Evolutionary conservation across 2,113 vertebrate species (phyloP).

Genomic region (Cygnus atratus): DNA sequence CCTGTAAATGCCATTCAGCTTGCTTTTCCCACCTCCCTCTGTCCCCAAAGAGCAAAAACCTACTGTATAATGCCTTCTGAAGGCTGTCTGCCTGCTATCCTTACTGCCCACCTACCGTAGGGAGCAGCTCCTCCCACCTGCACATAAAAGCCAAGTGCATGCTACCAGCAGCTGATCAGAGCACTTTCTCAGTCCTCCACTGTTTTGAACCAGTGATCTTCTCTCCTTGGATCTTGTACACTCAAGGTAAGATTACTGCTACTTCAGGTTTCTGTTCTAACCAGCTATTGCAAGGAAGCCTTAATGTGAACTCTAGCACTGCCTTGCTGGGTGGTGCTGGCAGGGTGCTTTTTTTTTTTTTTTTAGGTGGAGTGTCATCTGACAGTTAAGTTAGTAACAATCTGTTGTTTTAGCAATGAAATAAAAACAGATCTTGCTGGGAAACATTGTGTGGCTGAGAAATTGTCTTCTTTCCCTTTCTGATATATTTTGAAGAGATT

Average conservation of each 20-base stretch:
- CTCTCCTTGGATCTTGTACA: slow-evolving; percentile 73
- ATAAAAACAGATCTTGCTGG: slow-evolving; percentile 71
- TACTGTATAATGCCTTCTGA: slow-evolving; percentile 64
- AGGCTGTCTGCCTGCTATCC: slow-evolving; percentile 62
- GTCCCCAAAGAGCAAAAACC: slow-evolving; percentile 63
- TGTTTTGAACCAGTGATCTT: slow-evolving; percentile 77
- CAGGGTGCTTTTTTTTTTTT: background rate
- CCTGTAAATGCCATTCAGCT: background rate
- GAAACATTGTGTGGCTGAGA: slow-evolving; percentile 62
- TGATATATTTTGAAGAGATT: slow-evolving; percentile 10
- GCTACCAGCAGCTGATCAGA: slow-evolving; percentile 81
- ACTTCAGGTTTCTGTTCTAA: slow-evolving; percentile 51
- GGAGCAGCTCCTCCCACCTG: slow-evolving; percentile 90
- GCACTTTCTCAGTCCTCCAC: slow-evolving; percentile 78
- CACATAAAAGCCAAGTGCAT: slow-evolving; percentile 93
- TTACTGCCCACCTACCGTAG: slow-evolving; percentile 83
- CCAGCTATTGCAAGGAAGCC: slow-evolving; percentile 24
- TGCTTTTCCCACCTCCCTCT: background rate
- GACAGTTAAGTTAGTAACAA: slow-evolving; percentile 77
- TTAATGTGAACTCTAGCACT: slow-evolving; percentile 38
- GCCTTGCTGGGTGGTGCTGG: slow-evolving; percentile 52
- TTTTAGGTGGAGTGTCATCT: slow-evolving; percentile 66
- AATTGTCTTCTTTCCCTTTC: slow-evolving; percentile 40
- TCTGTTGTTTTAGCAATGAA: slow-evolving; percentile 76
- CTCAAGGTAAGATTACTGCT: slow-evolving; percentile 84